These are phyloP conservation scores for Coecobrya sp. DNA, from an alignment of 2,888 invertebrate species.

Conservation along the genomic window DNA sequence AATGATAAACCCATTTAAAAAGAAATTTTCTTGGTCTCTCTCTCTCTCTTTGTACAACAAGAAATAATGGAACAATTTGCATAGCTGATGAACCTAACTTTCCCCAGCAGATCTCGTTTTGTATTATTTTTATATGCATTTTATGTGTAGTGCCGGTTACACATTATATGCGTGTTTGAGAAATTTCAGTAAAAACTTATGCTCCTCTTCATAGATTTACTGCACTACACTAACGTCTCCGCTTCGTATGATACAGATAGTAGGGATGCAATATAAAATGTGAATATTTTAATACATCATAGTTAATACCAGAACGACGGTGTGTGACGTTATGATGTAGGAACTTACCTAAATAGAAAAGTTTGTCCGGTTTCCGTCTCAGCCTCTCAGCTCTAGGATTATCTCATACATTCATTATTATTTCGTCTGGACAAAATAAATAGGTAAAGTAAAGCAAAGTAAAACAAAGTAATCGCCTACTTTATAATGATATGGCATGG, in stretches of 20 bases:
- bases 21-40: conserved; percentile 58
- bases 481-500: conserved; percentile 14
- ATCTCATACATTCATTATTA: conserved; percentile 22
- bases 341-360: neutral
- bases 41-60: conserved; percentile 64
- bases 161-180: conserved; percentile 13
- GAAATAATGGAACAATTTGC: conserved; percentile 82
- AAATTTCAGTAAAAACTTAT: conserved; percentile 51
- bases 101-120: neutral
- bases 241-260: conserved; percentile 41
- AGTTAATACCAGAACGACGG: neutral
- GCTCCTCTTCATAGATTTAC: conserved; percentile 62
- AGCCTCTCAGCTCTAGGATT: conserved; percentile 29
- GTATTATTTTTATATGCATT: conserved; percentile 5
- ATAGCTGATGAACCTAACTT: conserved; percentile 78
- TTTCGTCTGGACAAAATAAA: conserved; percentile 7
- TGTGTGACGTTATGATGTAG: neutral
- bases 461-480: conserved; percentile 33
- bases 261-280: conserved; percentile 68
- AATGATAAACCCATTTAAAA: conserved; percentile 79
- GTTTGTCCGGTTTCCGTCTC: neutral
- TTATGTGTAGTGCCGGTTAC: too few species aligned
- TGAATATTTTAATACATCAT: conserved; percentile 24
- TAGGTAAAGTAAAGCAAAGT: too few species aligned
- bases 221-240: neutral